These are phyloP conservation scores for Hoplostethus atlanticus DNA, from an alignment of 2,797 vertebrate genomes.

Conservation along the genomic window DNA sequence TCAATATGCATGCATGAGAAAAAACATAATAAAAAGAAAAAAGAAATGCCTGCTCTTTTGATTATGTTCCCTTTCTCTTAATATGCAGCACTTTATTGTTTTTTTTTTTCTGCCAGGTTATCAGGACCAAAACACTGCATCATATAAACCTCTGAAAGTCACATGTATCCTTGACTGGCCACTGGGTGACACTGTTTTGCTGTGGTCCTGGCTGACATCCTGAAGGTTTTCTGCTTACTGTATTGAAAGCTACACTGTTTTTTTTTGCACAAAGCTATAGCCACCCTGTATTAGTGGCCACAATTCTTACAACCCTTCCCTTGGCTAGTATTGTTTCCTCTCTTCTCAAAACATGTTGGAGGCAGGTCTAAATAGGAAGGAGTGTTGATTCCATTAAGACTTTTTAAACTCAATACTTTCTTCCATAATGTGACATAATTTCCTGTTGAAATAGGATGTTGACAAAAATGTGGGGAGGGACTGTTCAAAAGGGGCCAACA, in stretches of 20 bases:
- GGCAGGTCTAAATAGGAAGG: not conserved
- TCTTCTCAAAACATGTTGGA: not conserved
- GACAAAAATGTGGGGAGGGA: no score
- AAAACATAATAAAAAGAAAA: not conserved
- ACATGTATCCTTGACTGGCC: slow-evolving; percentile 27
- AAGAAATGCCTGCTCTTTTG: not conserved
- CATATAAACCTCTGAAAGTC: not conserved
- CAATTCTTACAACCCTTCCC: no score
- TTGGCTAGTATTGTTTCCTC: no score
- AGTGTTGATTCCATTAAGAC: not conserved
- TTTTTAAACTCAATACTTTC: not conserved
- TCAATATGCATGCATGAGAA: not conserved
- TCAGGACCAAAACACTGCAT: not conserved
- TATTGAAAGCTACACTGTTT: not conserved
- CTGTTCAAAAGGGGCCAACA: no score
- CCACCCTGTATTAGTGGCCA: no score
- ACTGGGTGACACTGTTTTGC: slow-evolving; percentile 67
- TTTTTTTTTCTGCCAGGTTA: no score
- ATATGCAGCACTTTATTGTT: no score
- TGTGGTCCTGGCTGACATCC: not conserved
- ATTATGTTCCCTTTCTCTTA: no score
- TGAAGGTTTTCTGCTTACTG: not conserved
- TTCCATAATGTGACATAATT: no score
- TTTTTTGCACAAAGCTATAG: not conserved
- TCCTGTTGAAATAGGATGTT: no score